Base-by-base conservation (phyloP, 2,797 vertebrate species). In the Lutjanus campechanus region DNA sequence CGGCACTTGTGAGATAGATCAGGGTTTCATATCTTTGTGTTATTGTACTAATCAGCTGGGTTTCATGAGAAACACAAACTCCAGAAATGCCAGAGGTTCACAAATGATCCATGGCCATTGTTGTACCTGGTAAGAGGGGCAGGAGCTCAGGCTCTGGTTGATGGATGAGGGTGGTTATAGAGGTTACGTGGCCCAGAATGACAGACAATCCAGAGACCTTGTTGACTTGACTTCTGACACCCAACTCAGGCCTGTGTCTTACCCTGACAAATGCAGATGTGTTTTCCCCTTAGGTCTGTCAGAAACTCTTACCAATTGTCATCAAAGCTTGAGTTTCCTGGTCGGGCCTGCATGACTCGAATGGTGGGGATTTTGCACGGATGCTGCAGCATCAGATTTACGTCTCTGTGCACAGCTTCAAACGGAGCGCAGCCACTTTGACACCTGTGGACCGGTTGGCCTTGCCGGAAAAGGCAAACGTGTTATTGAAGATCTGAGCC, bases 351-450 rank as follows among this genome's bases (percentile, higher is more conserved):
- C 50, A 9, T 73, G 77, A 81, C 72, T 79, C 76, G 82, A 84
- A 77, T 63, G 81, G 46, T 69, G 56, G 75, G 69, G 85, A 87
- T 93, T 92, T 89, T 80, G 64, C 86, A 84, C 59, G 67, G 77
- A 64, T n/a, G 16, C 65, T 36, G 77, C 72, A 76, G 82, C 81
- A 16, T 82, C 87, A 92, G 89, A 92, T 93, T 94, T 94, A 92
- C 69, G 56, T 90, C 75, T 71, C 65, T 9, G 9, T 16, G 65
- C 65, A 7, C 60, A 3, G 84, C 88, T 93, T 93, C 88, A 93
- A 94, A 93, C 79, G 12, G 64, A 73, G 68, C 7, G 50, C 71
- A 25, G 79, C 81, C 80, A 69, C 90, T 90, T 70, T 78, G 86
- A 93, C 90, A 92, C 89, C 88, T 82, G 88, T 72, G 76, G 85